phyloP scores from a whole-genome alignment of 1,140 invertebrate species.

The Cydia strobilella region DNA sequence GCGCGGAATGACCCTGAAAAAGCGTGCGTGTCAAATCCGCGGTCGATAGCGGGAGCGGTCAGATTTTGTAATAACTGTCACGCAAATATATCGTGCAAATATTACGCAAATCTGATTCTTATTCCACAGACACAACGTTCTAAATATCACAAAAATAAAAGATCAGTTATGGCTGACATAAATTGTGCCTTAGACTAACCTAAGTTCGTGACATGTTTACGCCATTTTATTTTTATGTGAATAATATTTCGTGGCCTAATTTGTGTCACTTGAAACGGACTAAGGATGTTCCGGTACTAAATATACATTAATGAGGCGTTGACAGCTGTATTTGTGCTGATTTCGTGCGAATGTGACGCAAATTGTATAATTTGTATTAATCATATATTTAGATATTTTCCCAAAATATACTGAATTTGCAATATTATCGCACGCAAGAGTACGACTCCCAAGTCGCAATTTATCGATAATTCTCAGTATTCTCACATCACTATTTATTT shows the following conservation, averaged over 20 bases:
- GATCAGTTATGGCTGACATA: background rate
- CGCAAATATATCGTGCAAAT: background rate
- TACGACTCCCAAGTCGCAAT: background rate
- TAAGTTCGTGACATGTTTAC: background rate
- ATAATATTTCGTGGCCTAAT: background rate
- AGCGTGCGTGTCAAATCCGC: background rate
- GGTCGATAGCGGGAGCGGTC: slow-evolving; percentile 13
- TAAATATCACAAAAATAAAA: background rate
- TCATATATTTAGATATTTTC: background rate
- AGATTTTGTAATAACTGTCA: slow-evolving; percentile 10
- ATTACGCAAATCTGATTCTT: background rate
- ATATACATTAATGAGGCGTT: background rate
- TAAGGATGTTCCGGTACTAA: background rate
- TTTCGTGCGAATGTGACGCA: background rate
- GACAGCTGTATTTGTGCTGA: background rate
- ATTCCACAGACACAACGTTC: background rate
- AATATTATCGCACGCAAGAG: background rate
- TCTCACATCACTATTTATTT: slow-evolving; percentile 5
- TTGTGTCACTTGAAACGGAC: background rate
- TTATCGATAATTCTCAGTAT: background rate
- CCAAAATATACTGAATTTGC: background rate
- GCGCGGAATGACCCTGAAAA: background rate
- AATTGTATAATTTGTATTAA: background rate
- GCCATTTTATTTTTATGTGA: background rate
- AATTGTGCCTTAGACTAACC: background rate